Base-by-base conservation (phyloP, 1,140 invertebrate genomes). In the Monochamus saltuarius region DNA sequence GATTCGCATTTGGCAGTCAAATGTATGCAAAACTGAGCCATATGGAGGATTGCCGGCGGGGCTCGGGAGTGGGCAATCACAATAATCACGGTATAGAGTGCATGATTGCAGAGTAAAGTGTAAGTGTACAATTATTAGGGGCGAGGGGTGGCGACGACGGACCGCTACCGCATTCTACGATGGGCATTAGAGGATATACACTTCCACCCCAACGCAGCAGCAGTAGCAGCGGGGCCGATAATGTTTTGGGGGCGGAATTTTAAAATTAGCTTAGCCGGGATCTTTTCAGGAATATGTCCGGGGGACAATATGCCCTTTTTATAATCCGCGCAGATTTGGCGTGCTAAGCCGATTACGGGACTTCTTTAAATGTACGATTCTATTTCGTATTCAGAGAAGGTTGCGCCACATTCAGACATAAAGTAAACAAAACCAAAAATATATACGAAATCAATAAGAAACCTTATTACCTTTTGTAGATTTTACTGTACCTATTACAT, bases 181-280 rank as follows among this genome's bases (percentile, higher is more conserved):
- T 49, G 50, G 57, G 62, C 61, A 49, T 63, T 59, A 47, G 17
- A 63, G 56, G 52, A 63, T 51, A 53, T 22, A 53, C 51, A 39
- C 51, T 36, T 46, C 51, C 36, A 52, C 46, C 50, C 17, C 37
- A 22, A 51, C 55, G 51, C 37, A 39, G 51, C 22, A 29, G 22
- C 22, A 29, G 22, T 29, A 29, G 22, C 22, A 29, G 22, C 6
- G 22, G 22, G 40, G 39, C 40, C 53, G 57, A 56, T 60, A 60
- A 64, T 55, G 56, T 59, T 64, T 56, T 42, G 62, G 57, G 56
- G 62, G 61, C 61, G 61, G 61, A 62, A 62, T 62, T 62, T 57
- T 62, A 62, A 62, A 62, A 58, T 58, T 49, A 55, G 47, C 54
- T 62, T 58, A 47, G 58, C 51, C 36, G 37, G 17, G 16, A 10